Base-by-base conservation (phyloP, 2,797 vertebrate genomes). In the Siniperca scherzeri region DNA sequence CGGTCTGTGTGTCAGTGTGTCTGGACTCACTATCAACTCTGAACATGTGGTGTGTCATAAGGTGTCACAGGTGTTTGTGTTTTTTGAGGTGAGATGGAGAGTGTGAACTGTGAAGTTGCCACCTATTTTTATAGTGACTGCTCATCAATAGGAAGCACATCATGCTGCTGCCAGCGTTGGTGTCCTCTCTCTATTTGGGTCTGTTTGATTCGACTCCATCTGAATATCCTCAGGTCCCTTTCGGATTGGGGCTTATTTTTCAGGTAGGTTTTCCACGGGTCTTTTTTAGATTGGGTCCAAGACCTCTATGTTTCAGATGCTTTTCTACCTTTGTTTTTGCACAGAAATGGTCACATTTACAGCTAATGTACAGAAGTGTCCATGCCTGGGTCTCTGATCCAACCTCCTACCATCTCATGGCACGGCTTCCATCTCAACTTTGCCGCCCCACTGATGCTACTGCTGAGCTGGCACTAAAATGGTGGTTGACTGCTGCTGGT, bases 401-500 rank as follows among this genome's bases (percentile, higher is more conserved):
- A 70, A 71, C 36, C 66, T 44, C 84, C 81, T 22, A 40, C 75
- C 6, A 46, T 59, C 71, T 82, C 48, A 72, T 84, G 77, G 86
- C 88, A 69, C 68, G 4, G 60, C 74, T 87, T 89, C 84, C 64
- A 59, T 84, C 81, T 82, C 80, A 74, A 61, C 83, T 85, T 80
- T 16, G 72, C 71, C n/a, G 5, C 74, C 87, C 85, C 66, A 21
- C 85, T 81, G 87, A 12, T 76, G 56, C 78, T 19, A 16, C 85
- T 67, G 82, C 91, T 81, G 91, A 90, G 88, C 75, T 92, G 92
- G 91, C 92, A 86, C 62, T 16, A 57, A 85, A 87, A 44, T 8
- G 50, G 50, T 66, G 55, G 69, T 78, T 7, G 50, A 81, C 87
- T 66, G 75, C 89, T 69, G 85, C 87, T 85, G 83, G 55, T 87